Conservation (phyloP, 2,888 invertebrate genomes). For the Ptychoptera contaminata region DNA sequence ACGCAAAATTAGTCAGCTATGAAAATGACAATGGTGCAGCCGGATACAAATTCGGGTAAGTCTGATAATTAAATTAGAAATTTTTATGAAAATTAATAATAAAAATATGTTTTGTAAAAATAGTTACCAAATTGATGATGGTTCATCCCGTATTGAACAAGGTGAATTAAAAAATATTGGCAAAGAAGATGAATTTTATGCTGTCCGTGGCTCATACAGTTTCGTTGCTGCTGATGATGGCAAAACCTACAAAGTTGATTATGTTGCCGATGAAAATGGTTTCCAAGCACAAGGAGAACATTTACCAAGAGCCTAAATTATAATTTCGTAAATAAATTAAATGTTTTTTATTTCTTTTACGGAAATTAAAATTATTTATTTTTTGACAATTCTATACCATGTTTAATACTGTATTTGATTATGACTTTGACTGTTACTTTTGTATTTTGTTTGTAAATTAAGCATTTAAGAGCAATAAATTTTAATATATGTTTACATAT, state of each 20-base stretch:
- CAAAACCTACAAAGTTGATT: constrained; percentile 38
- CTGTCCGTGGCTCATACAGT: constrained; percentile 35
- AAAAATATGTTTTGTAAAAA: constrained; percentile 7
- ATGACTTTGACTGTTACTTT: too few species aligned
- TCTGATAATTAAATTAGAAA: too few species aligned
- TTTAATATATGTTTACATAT: too few species aligned
- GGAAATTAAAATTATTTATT: too few species aligned
- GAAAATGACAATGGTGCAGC: constrained; percentile 41
- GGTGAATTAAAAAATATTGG: constrained; percentile 37
- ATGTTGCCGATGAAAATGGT: constrained; percentile 27
- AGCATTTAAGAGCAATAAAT: too few species aligned
- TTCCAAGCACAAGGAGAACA: constrained; percentile 35
- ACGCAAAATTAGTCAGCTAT: constrained; percentile 43
- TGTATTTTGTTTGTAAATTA: too few species aligned
- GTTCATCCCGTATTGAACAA: constrained; percentile 34
- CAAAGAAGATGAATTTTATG: constrained; percentile 35
- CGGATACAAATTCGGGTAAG: constrained; percentile 37
- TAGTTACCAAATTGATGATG: constrained; percentile 39
- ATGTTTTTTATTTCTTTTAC: too few species aligned
- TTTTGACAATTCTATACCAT: too few species aligned
- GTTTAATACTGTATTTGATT: too few species aligned
- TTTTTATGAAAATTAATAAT: background rate
- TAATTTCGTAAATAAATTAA: too few species aligned
- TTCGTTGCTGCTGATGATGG: constrained; percentile 42
- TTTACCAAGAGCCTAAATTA: constrained; percentile 25